A percentile compares a stretch with the other conserved stretches of the same genome.
phyloP scores from a whole-genome alignment of 2,797 vertebrate genomes.

The Poecilia velifera region DNA sequence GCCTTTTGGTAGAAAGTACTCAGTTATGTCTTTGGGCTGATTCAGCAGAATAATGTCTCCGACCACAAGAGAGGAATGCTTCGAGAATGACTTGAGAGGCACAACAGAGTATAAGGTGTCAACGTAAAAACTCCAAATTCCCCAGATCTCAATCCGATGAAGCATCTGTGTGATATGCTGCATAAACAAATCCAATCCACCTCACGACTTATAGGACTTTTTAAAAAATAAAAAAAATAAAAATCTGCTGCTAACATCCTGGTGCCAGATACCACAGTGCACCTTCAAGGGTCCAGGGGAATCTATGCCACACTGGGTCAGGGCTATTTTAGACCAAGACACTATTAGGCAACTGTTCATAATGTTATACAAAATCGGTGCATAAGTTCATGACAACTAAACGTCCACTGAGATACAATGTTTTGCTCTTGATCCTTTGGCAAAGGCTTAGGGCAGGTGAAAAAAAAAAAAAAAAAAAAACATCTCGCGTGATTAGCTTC shows the following conservation, averaged over 20 bases:
- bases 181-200: neutral
- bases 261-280: neutral
- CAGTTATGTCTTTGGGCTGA: neutral
- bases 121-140: neutral
- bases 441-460: constrained; percentile 73
- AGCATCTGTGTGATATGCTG: neutral
- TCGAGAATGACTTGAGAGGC: neutral
- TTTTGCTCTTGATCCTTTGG: constrained; percentile 37
- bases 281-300: neutral
- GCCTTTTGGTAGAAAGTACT: neutral
- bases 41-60: neutral
- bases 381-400: constrained; percentile 29
- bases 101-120: neutral
- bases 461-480: constrained; percentile 74
- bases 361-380: constrained; percentile 2
- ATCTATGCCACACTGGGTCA: neutral
- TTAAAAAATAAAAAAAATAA: too few relatives aligned
- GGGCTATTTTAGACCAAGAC: neutral
- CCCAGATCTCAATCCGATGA: neutral
- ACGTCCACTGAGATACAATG: constrained; percentile 44
- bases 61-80: neutral
- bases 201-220: neutral
- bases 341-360: neutral
- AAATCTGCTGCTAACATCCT: neutral
- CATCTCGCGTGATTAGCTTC: constrained; percentile 77